Base-by-base conservation (phyloP, 2,113 vertebrate genomes). In the Grus americana region DNA sequence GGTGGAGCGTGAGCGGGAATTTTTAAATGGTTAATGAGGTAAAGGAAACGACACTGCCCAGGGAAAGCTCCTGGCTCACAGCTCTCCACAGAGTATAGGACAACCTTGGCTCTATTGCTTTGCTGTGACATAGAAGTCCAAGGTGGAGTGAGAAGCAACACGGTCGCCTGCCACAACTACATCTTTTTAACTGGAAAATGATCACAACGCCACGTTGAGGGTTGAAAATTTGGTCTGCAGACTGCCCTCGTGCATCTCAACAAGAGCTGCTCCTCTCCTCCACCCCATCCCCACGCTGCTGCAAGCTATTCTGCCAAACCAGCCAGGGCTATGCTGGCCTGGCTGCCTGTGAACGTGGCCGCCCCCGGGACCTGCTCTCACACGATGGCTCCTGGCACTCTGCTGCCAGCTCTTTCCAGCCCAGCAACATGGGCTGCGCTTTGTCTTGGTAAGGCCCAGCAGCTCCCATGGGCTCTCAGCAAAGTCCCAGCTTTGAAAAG, bases 361-460 rank as follows among this genome's bases (percentile, higher is more conserved):
- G 23, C 29, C 57, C 13, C 8, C 50, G 65, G 68, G 59, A 70
- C 16, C 21, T 38, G 55, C 44, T 85, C 50, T 59, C 57, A 29
- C 3, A 5, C 0, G 30, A 38, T 58, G 29, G 46, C 22, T 86
- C 47, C 58, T 49, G 50, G 19, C 22, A 62, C 1, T 4, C 3
- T 4, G 4, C 27, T 66, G 22, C 15, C 76, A 93, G 63, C 75
- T 62, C 36, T 11, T 52, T 40, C 26, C 52, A 90, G 52, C 52
- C 13, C 46, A 42, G 50, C 0, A 1, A 36, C 27, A 18, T 0
- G 22, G 22, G 36, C 30, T 2, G 2, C 0, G 0, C 30, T 78
- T 30, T 22, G 19, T 14, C 19, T 61, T 2, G 4, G 26, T 9
- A 66, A 29, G 20, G 47, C 19, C 8, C 62, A 72, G 57, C n/a